phyloP scores from a whole-genome alignment of 2,113 vertebrate genomes.

The Pygoscelis adeliae region DNA sequence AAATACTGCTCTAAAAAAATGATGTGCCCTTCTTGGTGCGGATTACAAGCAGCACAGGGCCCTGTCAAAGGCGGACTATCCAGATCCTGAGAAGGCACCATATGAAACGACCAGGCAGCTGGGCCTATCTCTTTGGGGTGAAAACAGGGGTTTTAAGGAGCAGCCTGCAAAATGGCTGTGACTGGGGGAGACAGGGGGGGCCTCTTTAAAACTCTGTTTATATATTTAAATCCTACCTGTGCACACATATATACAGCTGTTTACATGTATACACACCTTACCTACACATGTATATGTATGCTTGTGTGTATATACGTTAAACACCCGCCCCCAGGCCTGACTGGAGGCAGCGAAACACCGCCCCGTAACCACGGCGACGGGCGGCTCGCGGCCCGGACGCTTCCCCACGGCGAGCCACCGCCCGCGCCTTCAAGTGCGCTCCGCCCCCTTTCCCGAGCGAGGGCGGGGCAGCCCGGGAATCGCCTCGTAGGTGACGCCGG shows the following conservation, averaged over 20 bases:
- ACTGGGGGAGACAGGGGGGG: accelerated
- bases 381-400: neutral
- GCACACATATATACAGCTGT: accelerated
- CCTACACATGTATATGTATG: accelerated
- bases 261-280: accelerated
- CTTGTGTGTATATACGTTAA: accelerated
- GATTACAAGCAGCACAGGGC: neutral
- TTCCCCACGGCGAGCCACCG: neutral
- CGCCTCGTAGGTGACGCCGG: accelerated
- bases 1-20: accelerated
- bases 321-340: accelerated
- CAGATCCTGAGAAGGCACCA: accelerated
- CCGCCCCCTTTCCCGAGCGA: accelerated
- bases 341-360: accelerated
- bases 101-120: accelerated
- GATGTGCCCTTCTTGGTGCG: accelerated
- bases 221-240: neutral
- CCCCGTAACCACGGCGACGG: neutral
- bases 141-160: accelerated
- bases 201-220: accelerated
- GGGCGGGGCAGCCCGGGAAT: accelerated
- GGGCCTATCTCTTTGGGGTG: accelerated
- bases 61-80: too few species aligned
- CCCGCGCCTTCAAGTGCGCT: neutral
- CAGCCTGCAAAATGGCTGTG: accelerated